Conservation (phyloP, 2,113 vertebrate genomes). For the Spheniscus mendiculus region DNA sequence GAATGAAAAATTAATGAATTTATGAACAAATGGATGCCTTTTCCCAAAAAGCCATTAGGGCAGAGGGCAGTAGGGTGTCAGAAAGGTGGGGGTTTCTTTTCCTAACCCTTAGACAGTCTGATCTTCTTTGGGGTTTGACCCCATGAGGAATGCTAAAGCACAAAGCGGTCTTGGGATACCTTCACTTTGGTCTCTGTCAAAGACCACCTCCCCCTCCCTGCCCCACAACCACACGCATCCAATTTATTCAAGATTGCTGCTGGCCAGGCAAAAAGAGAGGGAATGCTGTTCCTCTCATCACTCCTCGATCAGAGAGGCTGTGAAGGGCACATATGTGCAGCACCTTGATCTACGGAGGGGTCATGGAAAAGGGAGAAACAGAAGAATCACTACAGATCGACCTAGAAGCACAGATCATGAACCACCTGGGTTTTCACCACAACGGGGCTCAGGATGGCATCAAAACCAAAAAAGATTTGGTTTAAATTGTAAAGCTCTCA, state of each 20-base stretch:
- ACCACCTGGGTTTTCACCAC: background rate
- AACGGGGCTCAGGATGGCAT: background rate
- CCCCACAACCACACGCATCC: background rate
- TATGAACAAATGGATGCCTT: background rate
- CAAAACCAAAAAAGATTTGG: background rate
- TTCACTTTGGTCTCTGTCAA: background rate
- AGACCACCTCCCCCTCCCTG: background rate
- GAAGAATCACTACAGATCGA: background rate
- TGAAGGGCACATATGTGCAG: background rate
- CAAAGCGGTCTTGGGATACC: background rate
- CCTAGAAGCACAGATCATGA: background rate
- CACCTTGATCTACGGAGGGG: background rate
- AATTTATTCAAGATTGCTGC: background rate
- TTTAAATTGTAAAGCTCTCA: background rate
- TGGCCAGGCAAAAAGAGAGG: background rate
- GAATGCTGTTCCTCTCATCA: background rate
- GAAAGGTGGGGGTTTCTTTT: background rate
- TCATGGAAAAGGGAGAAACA: background rate
- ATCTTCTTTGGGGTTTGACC: background rate
- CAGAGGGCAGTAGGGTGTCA: background rate
- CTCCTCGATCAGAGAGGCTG: background rate
- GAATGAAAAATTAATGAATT: background rate
- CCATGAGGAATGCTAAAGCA: background rate
- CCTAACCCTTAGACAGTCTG: background rate
- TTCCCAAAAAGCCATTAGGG: background rate